These are phyloP conservation scores for Dipodomys spectabilis DNA, from an alignment of 2,113 vertebrate genomes.

Conservation along the genomic window DNA sequence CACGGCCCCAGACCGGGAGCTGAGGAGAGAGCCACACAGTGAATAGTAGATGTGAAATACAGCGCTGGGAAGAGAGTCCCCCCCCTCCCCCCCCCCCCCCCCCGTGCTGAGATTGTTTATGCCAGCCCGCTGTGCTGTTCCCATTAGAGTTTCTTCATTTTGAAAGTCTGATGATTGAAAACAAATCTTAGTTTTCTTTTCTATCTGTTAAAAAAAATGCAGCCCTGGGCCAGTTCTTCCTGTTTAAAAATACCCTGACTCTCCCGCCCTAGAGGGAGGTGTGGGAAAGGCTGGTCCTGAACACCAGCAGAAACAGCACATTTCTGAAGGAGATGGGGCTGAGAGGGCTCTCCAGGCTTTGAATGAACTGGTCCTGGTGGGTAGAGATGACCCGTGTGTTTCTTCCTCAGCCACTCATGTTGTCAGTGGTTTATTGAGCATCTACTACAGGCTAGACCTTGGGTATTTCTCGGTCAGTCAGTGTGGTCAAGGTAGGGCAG, in stretches of 20 bases:
- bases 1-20: constrained; percentile 5
- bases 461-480: neutral
- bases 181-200: constrained; percentile 74
- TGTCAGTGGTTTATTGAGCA: neutral
- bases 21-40: constrained; percentile 48
- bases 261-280: constrained; percentile 3
- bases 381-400: neutral
- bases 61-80: constrained; percentile 56
- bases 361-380: fast-evolving
- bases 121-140: constrained; percentile 52
- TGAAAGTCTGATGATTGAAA: constrained; percentile 78
- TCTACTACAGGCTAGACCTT: neutral
- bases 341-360: fast-evolving
- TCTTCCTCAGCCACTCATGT: fast-evolving
- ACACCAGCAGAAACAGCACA: too few species aligned
- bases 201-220: constrained; percentile 9
- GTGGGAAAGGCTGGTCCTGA: constrained; percentile 3
- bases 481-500: too few species aligned
- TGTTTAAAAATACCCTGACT: constrained; percentile 80
- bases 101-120: constrained; percentile 33
- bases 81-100: constrained; percentile 64
- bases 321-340: fast-evolving
- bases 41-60: constrained; percentile 18
- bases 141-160: constrained; percentile 68
- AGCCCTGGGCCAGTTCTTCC: constrained; percentile 62